Evolutionary conservation across 2,888 invertebrate species (phyloP).

Genomic region (Apodemia zela): DNA sequence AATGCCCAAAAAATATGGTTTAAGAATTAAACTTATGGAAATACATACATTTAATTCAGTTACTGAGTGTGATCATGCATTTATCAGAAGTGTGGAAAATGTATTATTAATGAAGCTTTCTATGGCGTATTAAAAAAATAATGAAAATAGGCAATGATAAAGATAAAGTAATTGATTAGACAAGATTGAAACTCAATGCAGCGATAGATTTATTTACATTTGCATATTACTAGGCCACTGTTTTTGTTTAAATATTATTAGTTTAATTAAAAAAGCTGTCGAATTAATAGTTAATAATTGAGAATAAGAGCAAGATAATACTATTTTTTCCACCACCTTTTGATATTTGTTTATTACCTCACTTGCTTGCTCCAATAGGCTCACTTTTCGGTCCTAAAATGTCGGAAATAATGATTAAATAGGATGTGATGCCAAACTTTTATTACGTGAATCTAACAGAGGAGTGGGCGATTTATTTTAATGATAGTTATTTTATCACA

Average conservation of each 20-base stretch:
- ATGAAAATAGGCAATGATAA: too few species aligned
- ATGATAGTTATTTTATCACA: too few species aligned
- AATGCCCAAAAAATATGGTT: neutral
- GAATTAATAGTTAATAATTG: neutral
- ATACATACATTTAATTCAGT: neutral
- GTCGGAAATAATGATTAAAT: slow-evolving; percentile 21
- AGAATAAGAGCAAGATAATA: neutral
- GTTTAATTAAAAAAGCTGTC: slow-evolving; percentile 31
- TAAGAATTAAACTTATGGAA: neutral
- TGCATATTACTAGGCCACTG: too few species aligned
- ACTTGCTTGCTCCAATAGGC: slow-evolving; percentile 47
- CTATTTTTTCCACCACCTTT: slow-evolving; percentile 27
- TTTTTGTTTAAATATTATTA: too few species aligned
- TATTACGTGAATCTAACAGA: too few species aligned
- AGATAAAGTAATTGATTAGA: too few species aligned
- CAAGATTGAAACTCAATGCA: too few species aligned
- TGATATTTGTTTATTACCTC: slow-evolving; percentile 45
- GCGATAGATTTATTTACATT: too few species aligned
- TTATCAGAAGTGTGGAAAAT: neutral
- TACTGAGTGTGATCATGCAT: neutral
- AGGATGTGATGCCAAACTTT: too few species aligned
- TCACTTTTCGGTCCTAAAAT: slow-evolving; percentile 61
- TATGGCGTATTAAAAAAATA: too few species aligned
- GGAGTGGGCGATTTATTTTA: too few species aligned
- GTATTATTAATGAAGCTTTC: too few species aligned